Evolutionary conservation across 2,113 vertebrate species (phyloP), one percentile per base, ranked within the genome.

Genomic region (Penelope pileata): DNA sequence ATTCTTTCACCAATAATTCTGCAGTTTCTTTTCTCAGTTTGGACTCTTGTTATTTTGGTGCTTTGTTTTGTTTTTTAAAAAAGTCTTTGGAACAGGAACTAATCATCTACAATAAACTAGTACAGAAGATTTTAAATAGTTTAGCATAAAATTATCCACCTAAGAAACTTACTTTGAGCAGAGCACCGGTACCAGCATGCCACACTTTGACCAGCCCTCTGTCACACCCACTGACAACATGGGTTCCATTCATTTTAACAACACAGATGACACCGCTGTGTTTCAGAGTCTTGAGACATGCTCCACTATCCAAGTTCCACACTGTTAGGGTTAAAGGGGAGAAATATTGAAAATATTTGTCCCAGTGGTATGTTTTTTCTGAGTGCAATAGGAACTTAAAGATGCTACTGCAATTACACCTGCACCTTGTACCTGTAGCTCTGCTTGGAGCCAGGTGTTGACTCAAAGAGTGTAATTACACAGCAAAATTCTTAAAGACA

Each of bases 141-240:
- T 56, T 66, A 47, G 12, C 53, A 40, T 23, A 40, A 29, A 63
- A 32, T 48, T 11, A 24, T 11, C 26, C 40, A 3, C 38, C 16
- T 32, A 15, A 47, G 36, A 26, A 54, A 15, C 83, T 77, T 84
- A 99, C 99, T 98, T 98, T 98, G 59, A 99, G 86, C 53, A 99
- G 92, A 17, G 95, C 66, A 2, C 94, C 97, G 0, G 72, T 97
- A 29, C 96, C 93, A 29, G 97, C n/a, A 60, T 98, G 91, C 99
- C 99, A 99, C 50, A 99, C 95, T 86, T 98, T 99, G 81, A 99
- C 94, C 12, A 97, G 32, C n/a, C 99, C 99, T 62, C 36, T 96
- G 29, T 98, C 95, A 53, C 98, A 98, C 91, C 98, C 97, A 36
- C 99, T 99, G 90, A 98, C 97, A 5, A 99, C 96, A 2, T 90